A percentile compares a stretch with the other conserved stretches of the same genome.
These are phyloP conservation scores for Lepidochitona cinerea DNA, from an alignment of 2,888 invertebrate species.

Conservation along the genomic window DNA sequence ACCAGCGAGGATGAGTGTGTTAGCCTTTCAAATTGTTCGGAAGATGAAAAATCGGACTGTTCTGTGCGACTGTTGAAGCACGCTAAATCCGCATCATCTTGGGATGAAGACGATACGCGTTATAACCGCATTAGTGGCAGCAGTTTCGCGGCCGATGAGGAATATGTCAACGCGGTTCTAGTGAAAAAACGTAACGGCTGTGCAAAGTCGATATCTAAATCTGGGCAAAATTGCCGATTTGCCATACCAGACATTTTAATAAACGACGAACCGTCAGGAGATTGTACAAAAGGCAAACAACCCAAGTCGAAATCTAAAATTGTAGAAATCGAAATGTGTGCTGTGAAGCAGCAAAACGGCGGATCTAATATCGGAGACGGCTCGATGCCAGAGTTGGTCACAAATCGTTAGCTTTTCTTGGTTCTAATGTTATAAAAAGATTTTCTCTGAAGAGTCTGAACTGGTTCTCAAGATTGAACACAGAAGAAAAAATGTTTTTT, in stretches of 20 bases:
- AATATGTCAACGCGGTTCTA: conserved; percentile 25
- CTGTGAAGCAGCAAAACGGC: background rate
- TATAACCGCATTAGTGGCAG: background rate
- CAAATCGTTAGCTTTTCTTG: background rate
- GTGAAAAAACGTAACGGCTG: conserved; percentile 9
- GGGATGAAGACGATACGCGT: background rate
- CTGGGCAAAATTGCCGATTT: background rate
- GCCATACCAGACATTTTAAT: background rate
- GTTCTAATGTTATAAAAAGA: too few species aligned
- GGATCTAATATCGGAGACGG: background rate
- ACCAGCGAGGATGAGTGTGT: background rate
- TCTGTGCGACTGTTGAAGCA: background rate
- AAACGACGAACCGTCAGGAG: background rate
- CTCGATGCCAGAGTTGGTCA: background rate
- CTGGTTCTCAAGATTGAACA: too few species aligned
- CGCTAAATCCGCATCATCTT: background rate
- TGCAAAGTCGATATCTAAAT: background rate
- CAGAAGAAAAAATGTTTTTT: too few species aligned
- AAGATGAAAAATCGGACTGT: background rate
- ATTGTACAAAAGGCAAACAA: background rate
- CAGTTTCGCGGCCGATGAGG: conserved; percentile 26
- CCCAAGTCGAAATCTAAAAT: background rate
- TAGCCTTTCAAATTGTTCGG: background rate
- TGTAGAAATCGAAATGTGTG: background rate
- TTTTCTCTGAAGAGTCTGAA: too few species aligned